Evolutionary conservation across 2,888 invertebrate species (phyloP).

Genomic region (Temnothorax ravouxi): DNA sequence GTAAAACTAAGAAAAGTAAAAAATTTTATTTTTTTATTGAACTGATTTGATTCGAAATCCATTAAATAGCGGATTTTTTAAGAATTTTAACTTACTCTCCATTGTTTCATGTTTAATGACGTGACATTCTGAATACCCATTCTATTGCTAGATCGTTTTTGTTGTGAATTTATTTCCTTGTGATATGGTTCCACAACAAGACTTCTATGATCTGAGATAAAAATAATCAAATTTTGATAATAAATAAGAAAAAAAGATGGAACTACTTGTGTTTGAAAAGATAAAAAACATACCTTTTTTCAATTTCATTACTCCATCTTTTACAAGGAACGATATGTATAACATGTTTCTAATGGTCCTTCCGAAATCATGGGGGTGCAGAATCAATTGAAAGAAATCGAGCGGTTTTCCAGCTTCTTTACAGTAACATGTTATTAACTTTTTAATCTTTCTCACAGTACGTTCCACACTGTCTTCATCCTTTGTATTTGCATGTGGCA

Average conservation of each 20-base stretch:
- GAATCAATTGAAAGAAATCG: conserved; percentile 88
- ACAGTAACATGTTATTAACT: conserved; percentile 86
- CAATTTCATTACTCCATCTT: conserved; percentile 88
- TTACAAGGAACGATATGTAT: conserved; percentile 89
- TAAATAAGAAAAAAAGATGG: neutral
- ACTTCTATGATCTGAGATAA: conserved; percentile 71
- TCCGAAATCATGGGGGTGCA: conserved; percentile 89
- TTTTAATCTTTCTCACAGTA: conserved; percentile 87
- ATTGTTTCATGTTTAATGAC: conserved; percentile 87
- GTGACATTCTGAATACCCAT: conserved; percentile 88
- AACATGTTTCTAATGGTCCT: conserved; percentile 90
- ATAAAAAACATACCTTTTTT: conserved; percentile 85
- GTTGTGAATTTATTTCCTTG: conserved; percentile 76
- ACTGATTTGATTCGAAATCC: too few relatives aligned
- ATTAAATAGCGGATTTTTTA: conserved; percentile 59
- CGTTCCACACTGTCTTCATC: conserved; percentile 88
- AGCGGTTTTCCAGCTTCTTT: conserved; percentile 86
- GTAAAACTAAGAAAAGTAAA: neutral
- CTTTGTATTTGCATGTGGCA: conserved; percentile 85
- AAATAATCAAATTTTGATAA: conserved; percentile 17
- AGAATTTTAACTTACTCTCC: conserved; percentile 87
- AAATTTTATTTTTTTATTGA: neutral
- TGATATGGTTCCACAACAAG: conserved; percentile 80
- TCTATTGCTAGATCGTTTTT: conserved; percentile 74
- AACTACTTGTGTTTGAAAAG: neutral